Evolutionary conservation across 2,113 vertebrate genomes (phyloP), one percentile per base, ranked within the genome.

Genomic region (Spermophilus dauricus): DNA sequence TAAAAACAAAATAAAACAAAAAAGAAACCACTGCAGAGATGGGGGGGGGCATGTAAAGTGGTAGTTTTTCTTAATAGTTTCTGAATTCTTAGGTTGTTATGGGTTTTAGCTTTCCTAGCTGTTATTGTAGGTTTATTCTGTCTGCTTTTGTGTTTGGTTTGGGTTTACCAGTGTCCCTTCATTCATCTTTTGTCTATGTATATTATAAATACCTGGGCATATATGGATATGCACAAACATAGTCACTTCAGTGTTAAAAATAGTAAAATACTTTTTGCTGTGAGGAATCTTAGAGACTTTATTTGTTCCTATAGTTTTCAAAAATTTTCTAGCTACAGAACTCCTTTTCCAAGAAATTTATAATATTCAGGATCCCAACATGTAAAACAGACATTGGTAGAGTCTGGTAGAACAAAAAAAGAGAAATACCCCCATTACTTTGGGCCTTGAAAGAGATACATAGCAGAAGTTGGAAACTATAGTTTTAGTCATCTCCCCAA

Each of bases 371-470:
- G 82, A 92, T 83, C 26, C 22, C n/a, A 63, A 69, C 32, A 51
- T 63, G 82, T 45, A 90, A 83, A 90, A 63, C 39, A 91, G 85
- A 42, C 13, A 86, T 76, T n/a, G n/a, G 86, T 56, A 83, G 72
- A 83, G 13, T 58, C 69, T n/a, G n/a, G 86, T 65, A 83, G 63
- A 83, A 13, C 67, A 82, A 90, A 75, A 95, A 76, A 90, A 17
- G 22, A 95, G 56, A 90, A 72, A 2, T 56, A 39, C 26, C 37
- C 75, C 67, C 22, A 45, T 76, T 10, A 70, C 72, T 90, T 83
- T 20, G 30, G 69, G 56, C 30, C 26, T 82, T 77, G 48, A 90
- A 89, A 53, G 7, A 53, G 13, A 61, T 91, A 39, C 12, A 56
- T 4, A 78, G 32, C 26, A 89, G 80, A 89, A 58, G 67, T 53